Evolutionary conservation across 2,888 invertebrate genomes (phyloP).

Genomic region (Smittia sp.): DNA sequence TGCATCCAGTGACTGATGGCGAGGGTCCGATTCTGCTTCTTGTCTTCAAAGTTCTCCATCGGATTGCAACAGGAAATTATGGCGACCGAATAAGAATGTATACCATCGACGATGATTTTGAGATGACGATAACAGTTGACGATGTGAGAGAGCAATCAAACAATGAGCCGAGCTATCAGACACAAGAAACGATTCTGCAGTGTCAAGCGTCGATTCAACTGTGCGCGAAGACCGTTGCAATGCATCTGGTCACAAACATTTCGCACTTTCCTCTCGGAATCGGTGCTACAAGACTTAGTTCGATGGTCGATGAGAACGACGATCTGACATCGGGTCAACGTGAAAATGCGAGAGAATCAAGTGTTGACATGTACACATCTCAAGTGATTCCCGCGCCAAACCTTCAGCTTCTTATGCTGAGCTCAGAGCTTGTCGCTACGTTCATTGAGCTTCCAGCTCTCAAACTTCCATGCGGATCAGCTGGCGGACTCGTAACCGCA

Average conservation of each 20-base stretch:
- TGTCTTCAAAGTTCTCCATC: conserved; percentile 66
- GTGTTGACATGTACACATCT: conserved; percentile 71
- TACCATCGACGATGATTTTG: conserved; percentile 53
- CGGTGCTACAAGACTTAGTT: conserved; percentile 83
- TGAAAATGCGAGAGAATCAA: conserved; percentile 46
- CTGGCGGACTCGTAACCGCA: conserved; percentile 73
- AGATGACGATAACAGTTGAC: conserved; percentile 48
- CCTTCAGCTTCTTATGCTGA: conserved; percentile 80
- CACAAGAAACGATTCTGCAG: conserved; percentile 53
- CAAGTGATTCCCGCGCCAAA: conserved; percentile 82
- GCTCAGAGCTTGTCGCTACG: conserved; percentile 78
- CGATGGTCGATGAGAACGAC: conserved; percentile 88
- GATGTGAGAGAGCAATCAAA: conserved; percentile 44
- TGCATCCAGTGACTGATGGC: conserved; percentile 51
- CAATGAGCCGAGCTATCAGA: conserved; percentile 50
- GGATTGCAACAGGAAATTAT: conserved; percentile 50
- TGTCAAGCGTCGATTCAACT: conserved; percentile 60
- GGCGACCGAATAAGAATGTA: conserved; percentile 50
- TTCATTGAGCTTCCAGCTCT: conserved; percentile 84
- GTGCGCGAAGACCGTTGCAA: conserved; percentile 61
- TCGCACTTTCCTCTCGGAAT: conserved; percentile 93
- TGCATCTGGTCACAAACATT: conserved; percentile 86
- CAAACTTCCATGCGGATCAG: conserved; percentile 74
- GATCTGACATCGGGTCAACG: conserved; percentile 62
- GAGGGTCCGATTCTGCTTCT: conserved; percentile 60